Evolutionary conservation across 2,797 vertebrate genomes (phyloP).

Genomic region (Alfaro cultratus): DNA sequence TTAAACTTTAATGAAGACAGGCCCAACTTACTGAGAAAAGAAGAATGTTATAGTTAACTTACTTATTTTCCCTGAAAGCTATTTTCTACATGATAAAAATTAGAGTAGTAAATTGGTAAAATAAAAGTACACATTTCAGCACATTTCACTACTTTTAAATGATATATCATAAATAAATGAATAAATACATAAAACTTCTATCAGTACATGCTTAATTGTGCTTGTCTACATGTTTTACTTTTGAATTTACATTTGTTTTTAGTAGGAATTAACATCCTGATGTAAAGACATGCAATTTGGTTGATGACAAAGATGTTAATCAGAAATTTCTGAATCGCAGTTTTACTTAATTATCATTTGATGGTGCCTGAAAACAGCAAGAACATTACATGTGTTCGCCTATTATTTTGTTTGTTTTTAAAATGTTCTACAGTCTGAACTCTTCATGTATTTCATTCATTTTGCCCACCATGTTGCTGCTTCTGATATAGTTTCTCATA

Average conservation of each 20-base stretch:
- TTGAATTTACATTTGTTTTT: not conserved
- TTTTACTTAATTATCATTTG: not conserved
- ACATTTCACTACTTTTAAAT: not conserved
- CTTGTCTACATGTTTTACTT: not conserved
- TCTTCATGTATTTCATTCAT: not conserved
- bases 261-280: not conserved
- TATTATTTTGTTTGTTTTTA: not conserved
- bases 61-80: not conserved
- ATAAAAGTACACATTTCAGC: not conserved
- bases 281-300: not conserved
- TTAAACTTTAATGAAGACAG: not conserved
- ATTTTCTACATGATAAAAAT: not conserved
- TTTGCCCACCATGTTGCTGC: not conserved
- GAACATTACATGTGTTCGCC: not conserved
- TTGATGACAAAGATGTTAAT: not conserved
- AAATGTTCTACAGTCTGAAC: not conserved
- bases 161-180: not conserved
- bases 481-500: not conserved
- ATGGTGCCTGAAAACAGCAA: not conserved
- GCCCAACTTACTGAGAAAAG: not conserved
- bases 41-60: not conserved
- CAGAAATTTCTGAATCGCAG: not conserved
- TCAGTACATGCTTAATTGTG: not conserved
- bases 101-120: not conserved
- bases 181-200: no score